phyloP scores from a whole-genome alignment of 2,797 vertebrate species.

The Podarcis lilfordi region DNA sequence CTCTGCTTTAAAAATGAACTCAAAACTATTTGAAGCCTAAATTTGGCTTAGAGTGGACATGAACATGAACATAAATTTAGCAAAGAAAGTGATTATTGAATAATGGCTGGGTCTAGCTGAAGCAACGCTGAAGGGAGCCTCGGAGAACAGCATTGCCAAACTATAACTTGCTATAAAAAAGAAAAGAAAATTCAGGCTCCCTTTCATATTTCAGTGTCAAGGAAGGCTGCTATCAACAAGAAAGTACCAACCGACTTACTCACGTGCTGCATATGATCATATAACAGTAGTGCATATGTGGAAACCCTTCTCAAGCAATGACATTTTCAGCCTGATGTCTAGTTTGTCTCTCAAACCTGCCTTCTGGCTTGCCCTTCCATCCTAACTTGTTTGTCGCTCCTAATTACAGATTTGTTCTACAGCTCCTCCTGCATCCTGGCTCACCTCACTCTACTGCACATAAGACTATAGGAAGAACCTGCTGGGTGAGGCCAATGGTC shows the following conservation, averaged over 20 bases:
- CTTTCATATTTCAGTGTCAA: not conserved
- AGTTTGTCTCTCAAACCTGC: no score
- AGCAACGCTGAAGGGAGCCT: no score
- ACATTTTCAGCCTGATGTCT: no score
- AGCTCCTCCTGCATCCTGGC: not conserved
- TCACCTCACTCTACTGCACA: not conserved
- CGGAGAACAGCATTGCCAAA: not conserved
- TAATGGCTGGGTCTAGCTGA: not conserved
- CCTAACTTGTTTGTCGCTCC: not conserved
- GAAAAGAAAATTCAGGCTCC: no score
- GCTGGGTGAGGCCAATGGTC: no score
- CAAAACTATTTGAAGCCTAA: not conserved
- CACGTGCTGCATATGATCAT: not conserved
- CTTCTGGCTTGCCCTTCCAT: not conserved
- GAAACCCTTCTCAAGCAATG: no score
- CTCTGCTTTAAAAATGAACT: not conserved
- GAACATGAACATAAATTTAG: not conserved
- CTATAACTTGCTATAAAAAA: not conserved
- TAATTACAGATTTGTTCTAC: not conserved
- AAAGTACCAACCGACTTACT: no score
- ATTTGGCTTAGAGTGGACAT: not conserved
- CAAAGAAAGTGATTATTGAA: not conserved
- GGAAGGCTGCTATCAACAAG: no score
- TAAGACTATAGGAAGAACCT: no score
- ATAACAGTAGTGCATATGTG: not conserved